Percentiles rank a stretch among this genome's conserved stretches.
These are phyloP conservation scores for Hyposoter dolosus DNA, from an alignment of 2,888 invertebrate species.

Conservation along the genomic window DNA sequence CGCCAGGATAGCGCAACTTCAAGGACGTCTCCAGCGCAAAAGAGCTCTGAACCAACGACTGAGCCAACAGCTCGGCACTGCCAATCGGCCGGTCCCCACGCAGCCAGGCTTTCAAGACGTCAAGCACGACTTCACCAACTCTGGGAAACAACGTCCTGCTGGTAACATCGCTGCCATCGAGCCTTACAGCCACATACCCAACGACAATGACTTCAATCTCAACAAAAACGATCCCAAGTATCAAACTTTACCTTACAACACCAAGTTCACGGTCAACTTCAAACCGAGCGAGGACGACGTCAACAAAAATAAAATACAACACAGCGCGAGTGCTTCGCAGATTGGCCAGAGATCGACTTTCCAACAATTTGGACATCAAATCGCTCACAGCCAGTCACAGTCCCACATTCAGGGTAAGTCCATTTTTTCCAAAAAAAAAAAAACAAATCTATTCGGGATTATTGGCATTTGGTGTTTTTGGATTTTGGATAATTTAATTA, in stretches of 20 bases:
- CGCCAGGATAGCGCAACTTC: conserved; percentile 96
- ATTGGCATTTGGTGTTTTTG: not conserved
- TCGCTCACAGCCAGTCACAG: conserved; percentile 83
- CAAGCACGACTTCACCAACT: conserved; percentile 81
- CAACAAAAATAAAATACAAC: conserved; percentile 83
- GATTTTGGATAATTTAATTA: not conserved
- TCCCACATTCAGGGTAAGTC: conserved; percentile 82
- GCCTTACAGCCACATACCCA: conserved; percentile 94
- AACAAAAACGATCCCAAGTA: conserved; percentile 96
- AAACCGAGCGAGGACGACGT: conserved; percentile 83
- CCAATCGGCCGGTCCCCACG: conserved; percentile 70
- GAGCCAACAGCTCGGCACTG: conserved; percentile 87
- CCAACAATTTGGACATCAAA: conserved; percentile 83
- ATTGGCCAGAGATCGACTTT: conserved; percentile 80
- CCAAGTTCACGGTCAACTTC: conserved; percentile 91
- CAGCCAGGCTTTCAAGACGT: conserved; percentile 85
- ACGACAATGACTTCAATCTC: conserved; percentile 89
- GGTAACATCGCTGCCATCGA: conserved; percentile 95
- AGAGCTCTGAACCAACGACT: conserved; percentile 93
- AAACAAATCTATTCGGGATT: too few relatives aligned
- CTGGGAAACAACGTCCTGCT: conserved; percentile 86
- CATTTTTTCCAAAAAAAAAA: not conserved
- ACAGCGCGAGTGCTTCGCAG: conserved; percentile 83
- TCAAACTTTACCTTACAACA: conserved; percentile 96
- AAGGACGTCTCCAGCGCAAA: conserved; percentile 95